Evolutionary conservation across 1,140 invertebrate species (phyloP).

Genomic region (Drosophila bocqueti): DNA sequence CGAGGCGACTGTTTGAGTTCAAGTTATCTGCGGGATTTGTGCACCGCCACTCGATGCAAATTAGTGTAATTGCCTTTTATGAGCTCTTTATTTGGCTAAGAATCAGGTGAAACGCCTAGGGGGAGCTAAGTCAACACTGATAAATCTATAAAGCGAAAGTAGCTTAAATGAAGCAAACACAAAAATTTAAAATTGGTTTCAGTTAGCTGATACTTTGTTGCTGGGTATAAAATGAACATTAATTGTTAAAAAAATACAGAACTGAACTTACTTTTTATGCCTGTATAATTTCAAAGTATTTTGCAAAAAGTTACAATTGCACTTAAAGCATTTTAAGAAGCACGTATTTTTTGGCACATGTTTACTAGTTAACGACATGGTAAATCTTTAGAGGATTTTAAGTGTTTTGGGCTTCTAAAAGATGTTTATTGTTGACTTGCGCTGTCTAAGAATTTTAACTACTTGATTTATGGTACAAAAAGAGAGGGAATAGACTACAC

Average conservation of each 20-base stretch:
- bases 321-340: background rate
- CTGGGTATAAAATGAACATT: background rate
- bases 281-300: too few species aligned
- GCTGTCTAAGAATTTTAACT: background rate
- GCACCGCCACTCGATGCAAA: slow-evolving; percentile 56
- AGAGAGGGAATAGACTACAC: background rate
- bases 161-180: background rate
- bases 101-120: slow-evolving; percentile 1
- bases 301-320: background rate
- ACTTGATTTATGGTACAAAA: background rate
- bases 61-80: slow-evolving; percentile 70
- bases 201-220: background rate
- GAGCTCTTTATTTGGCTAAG: slow-evolving; percentile 40
- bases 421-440: background rate
- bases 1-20: slow-evolving; percentile 24
- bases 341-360: background rate
- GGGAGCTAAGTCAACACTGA: slow-evolving; percentile 2
- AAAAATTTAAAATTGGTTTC: background rate
- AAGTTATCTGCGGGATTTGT: slow-evolving; percentile 54
- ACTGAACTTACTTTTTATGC: too few species aligned
- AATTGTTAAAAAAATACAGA: too few species aligned
- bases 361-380: background rate
- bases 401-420: slow-evolving; percentile 7
- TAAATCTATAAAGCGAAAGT: slow-evolving; percentile 12
- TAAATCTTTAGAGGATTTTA: slow-evolving; percentile 1